Evolutionary conservation across 2,797 vertebrate species (phyloP), one percentile per base, ranked within the genome.

Genomic region (Channa striata): DNA sequence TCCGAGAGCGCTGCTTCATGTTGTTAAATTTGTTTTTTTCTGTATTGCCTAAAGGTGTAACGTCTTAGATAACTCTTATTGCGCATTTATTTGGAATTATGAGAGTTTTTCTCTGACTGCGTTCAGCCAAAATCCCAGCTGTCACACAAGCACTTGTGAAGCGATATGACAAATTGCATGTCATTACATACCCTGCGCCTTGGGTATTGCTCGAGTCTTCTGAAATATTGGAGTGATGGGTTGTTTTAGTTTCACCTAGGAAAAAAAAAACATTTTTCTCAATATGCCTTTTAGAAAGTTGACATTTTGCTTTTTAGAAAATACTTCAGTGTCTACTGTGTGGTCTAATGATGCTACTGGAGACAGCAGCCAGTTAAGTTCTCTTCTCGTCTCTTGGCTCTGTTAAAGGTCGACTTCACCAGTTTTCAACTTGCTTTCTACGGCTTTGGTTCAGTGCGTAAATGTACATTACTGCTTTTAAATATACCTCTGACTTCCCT

Each of bases 161-260:
- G 17, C 42, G 6, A 39, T 11, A 16, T 11, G 25, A n/a, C 5
- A 57, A 49, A 68, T 19, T n/a, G 6, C 6, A 37, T 11, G 17
- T 63, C 6, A 19, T 17, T 53, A 84, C 90, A 0, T 81, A 95
- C 92, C 90, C 8, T 63, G 72, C 36, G 23, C 33, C 42, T 54
- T 80, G 33, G 60, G 30, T 42, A 70, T 59, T 19, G 50, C 54
- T 60, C 48, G 69, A 70, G 42, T 79, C 60, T 68, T 88, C 64
- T 73, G 72, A 59, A 94, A 72, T 6, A 85, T 91, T 44, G 94
- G 94, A 43, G 94, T 93, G 51, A 94, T 93, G 39, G 94, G 81
- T 63, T 92, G 89, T 74, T 93, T 95, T 74, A 94, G 43, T 83
- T 92, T 95, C 52, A 94, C 71, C 92, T 94, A 78, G 6, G 46